These are phyloP conservation scores for Anoplius nigerrimus DNA, from an alignment of 2,888 invertebrate species.

Conservation along the genomic window DNA sequence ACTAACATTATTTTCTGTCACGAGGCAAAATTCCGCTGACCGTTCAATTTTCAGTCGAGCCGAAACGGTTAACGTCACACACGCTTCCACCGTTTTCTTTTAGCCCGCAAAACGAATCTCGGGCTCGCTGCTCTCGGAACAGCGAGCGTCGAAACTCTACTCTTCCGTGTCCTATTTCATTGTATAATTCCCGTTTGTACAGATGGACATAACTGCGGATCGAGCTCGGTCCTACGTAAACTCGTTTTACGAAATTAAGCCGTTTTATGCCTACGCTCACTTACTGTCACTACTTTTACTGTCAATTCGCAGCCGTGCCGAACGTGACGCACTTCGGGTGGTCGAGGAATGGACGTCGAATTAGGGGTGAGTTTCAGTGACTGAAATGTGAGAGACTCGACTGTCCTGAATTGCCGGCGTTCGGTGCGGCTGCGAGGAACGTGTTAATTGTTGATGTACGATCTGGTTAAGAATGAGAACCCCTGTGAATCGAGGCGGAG, in stretches of 20 bases:
- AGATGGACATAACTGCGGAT: slow-evolving; percentile 45
- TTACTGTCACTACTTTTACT: slow-evolving; percentile 40
- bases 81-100: too few relatives aligned
- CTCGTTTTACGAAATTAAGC: slow-evolving; percentile 44
- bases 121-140: slow-evolving; percentile 21
- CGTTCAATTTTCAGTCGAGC: too few relatives aligned
- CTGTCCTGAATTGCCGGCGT: background rate
- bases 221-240: slow-evolving; percentile 15
- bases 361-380: too few relatives aligned
- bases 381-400: background rate
- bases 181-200: slow-evolving; percentile 56
- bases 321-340: too few relatives aligned
- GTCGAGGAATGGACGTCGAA: background rate
- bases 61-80: too few relatives aligned
- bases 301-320: slow-evolving; percentile 18
- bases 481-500: slow-evolving; percentile 25
- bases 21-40: too few relatives aligned
- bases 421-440: slow-evolving; percentile 31
- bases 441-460: slow-evolving; percentile 60
- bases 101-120: slow-evolving; percentile 4
- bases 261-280: slow-evolving; percentile 50
- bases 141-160: slow-evolving; percentile 37
- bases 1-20: too few relatives aligned
- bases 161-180: slow-evolving; percentile 52
- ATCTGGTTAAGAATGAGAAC: slow-evolving; percentile 45